Base-by-base conservation (phyloP, 1,140 invertebrate genomes). In the Polypedilum vanderplanki region DNA sequence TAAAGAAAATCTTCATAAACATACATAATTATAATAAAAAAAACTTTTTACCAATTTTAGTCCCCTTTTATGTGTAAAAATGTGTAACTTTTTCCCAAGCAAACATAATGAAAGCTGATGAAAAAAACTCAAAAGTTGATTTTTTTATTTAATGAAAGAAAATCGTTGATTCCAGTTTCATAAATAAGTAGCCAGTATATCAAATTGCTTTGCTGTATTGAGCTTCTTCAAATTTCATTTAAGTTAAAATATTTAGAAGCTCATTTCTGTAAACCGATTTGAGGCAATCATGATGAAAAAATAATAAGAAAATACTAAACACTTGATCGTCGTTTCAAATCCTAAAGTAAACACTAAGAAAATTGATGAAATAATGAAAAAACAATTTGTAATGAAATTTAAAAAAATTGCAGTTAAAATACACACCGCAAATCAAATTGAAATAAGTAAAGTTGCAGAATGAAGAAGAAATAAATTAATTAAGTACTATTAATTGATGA, bases 21-120 rank as follows among this genome's bases (percentile, higher is more conserved):
- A 57, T 57, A n/a, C 46, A 57, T 70, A 70, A 70, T 70, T 70
- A 22, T 22, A 70, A 20, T 70, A 70, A 70, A 18, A 20, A 67
- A 67, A 70, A 70, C 65, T 70, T 70, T 70, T 70, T 70, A 70
- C 65, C 65, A 70, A 70, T 70, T 70, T 70, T 70, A 70, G 65
- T 70, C 65, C 46, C 46, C 46, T 17, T 70, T 20, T 70, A 22
- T 70, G 18, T 70, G 65, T 70, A 20, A 70, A 70, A 70, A 70
- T 22, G 65, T 22, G 65, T 70, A 18, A 18, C 24, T 33, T 22
- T 70, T 22, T 70, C 65, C 65, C 65, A 18, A 22, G 9, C 65
- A 70, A 17, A 57, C n/a, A 1, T 57, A 5, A 33, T 33, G 24
- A 46, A 46, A 46, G 15, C 41, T 3, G n/a, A 57, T 4, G 15